Percentiles rank a stretch among this genome's conserved stretches.
phyloP scores from a whole-genome alignment of 2,888 invertebrate species.

The Scrobipalpa costella region DNA sequence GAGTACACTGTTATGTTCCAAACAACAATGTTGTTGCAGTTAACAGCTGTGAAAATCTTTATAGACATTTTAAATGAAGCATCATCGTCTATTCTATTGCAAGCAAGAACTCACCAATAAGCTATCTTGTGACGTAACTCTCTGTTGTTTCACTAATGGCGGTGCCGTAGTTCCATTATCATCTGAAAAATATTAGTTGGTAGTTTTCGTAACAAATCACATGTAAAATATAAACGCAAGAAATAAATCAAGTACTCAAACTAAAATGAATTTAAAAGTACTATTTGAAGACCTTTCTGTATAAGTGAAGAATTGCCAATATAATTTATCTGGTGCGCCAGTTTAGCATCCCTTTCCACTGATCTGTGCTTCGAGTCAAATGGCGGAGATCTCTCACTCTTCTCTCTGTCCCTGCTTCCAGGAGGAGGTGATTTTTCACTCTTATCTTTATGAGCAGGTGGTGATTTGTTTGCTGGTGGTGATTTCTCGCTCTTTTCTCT shows the following conservation, averaged over 20 bases:
- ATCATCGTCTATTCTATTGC: no score
- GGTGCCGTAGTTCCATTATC: slow-evolving; percentile 50
- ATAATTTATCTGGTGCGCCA: neutral
- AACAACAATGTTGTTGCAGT: no score
- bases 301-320: slow-evolving; percentile 30
- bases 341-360: slow-evolving; percentile 40
- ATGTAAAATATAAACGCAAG: neutral
- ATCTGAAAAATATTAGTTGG: slow-evolving; percentile 43
- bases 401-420: slow-evolving; percentile 38
- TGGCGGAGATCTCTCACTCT: slow-evolving; percentile 49
- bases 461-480: neutral
- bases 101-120: slow-evolving; percentile 50
- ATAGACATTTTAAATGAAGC: no score
- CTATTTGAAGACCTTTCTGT: slow-evolving; percentile 41
- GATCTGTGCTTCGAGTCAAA: slow-evolving; percentile 40
- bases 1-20: no score
- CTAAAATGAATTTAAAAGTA: neutral
- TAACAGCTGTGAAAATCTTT: no score
- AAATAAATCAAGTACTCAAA: neutral
- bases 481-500: slow-evolving; percentile 40
- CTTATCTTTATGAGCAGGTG: neutral
- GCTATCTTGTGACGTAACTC: slow-evolving; percentile 72
- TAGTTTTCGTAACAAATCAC: neutral
- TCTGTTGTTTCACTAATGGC: slow-evolving; percentile 66
- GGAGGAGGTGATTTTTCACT: slow-evolving; percentile 31